Evolutionary conservation across 1,140 invertebrate species (phyloP).

Genomic region (Trigoniulus corallinus): DNA sequence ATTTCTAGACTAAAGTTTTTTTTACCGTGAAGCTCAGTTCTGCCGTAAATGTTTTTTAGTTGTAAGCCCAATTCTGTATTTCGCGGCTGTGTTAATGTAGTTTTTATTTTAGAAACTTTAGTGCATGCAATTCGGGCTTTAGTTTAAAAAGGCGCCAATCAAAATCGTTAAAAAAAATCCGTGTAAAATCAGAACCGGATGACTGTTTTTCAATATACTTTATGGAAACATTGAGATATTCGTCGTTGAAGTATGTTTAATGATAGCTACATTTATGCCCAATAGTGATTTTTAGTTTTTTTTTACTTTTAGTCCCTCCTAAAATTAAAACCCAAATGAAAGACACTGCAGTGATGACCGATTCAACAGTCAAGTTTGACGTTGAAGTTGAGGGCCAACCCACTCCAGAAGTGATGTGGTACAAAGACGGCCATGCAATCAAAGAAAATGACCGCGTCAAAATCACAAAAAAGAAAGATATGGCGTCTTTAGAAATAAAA

Average conservation of each 20-base stretch:
- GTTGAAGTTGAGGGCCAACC: constrained; percentile 71
- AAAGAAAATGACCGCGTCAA: constrained; percentile 47
- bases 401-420: constrained; percentile 60
- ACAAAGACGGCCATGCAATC: constrained; percentile 64
- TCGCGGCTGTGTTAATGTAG: neutral
- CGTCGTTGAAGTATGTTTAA: too few relatives aligned
- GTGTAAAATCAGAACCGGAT: too few relatives aligned
- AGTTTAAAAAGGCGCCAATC: too few relatives aligned
- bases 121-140: too few relatives aligned
- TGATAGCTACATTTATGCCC: too few relatives aligned
- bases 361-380: constrained; percentile 47
- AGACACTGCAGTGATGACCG: constrained; percentile 49
- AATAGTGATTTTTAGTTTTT: too few relatives aligned
- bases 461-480: constrained; percentile 43
- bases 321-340: constrained; percentile 62
- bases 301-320: constrained; percentile 51
- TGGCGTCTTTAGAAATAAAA: constrained; percentile 58
- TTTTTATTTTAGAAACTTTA: constrained; percentile 1
- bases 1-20: too few relatives aligned
- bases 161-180: too few relatives aligned
- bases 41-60: neutral
- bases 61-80: too few relatives aligned
- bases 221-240: too few relatives aligned
- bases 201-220: too few relatives aligned
- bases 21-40: neutral